Percentiles rank a stretch among this genome's conserved stretches.
Evolutionary conservation across 2,797 vertebrate genomes (phyloP).

Genomic region (Adelosebastes latens): DNA sequence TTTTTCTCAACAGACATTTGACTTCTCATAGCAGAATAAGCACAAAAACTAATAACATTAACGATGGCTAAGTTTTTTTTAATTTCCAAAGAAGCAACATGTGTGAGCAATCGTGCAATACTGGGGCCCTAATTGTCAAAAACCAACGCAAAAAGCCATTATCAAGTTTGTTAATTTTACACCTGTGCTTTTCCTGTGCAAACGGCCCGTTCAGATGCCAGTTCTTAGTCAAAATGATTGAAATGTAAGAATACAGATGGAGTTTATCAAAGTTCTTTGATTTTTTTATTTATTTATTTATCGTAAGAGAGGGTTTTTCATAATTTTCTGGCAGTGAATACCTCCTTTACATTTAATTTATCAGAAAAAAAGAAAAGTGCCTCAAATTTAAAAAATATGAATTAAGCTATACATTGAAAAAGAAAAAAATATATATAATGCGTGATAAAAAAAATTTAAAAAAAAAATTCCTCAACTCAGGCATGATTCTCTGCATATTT

Average conservation of each 20-base stretch:
- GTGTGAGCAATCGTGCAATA: neutral
- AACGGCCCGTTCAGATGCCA: neutral
- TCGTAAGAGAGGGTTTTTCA: neutral
- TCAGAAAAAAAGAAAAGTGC: neutral
- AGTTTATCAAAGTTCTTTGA: neutral
- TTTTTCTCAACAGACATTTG: neutral
- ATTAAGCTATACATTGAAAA: neutral
- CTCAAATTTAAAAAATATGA: neutral
- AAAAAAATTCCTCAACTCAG: slow-evolving; percentile 4
- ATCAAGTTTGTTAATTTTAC: neutral
- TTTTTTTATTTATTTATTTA: neutral
- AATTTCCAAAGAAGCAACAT: neutral
- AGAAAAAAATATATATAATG: neutral
- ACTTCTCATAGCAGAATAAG: neutral
- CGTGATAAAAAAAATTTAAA: neutral
- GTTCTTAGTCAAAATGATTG: neutral
- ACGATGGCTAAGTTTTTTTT: neutral
- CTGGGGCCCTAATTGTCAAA: neutral
- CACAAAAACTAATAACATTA: neutral
- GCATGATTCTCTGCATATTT: slow-evolving; percentile 27
- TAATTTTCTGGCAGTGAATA: slow-evolving; percentile 32
- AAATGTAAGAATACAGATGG: neutral
- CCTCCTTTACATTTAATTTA: neutral
- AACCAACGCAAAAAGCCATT: neutral
- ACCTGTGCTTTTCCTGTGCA: neutral